Evolutionary conservation across 2,113 vertebrate species (phyloP).

Genomic region (Sterrhoptilus dennistouni): DNA sequence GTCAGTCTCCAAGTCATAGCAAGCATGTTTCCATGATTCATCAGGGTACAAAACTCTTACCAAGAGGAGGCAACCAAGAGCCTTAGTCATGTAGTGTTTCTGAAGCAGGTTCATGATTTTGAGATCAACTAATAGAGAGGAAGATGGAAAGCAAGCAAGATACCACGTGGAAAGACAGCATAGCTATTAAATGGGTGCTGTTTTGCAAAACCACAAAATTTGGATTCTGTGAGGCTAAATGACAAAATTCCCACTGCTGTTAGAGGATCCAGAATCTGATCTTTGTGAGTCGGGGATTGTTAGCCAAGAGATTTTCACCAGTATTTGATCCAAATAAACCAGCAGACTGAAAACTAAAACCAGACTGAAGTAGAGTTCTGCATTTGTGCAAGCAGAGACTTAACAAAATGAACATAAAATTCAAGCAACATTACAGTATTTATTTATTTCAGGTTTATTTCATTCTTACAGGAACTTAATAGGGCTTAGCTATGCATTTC

Average conservation of each 20-base stretch:
- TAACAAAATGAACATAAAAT: not conserved
- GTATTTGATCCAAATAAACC: not conserved
- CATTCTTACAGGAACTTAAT: not conserved
- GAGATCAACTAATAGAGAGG: not conserved
- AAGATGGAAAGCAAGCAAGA: not conserved
- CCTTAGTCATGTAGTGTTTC: not conserved
- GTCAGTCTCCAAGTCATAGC: not conserved
- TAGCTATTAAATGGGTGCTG: not conserved
- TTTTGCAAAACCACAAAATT: not conserved
- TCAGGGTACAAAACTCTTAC: not conserved
- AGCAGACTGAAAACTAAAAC: not conserved
- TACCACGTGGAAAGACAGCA: not conserved
- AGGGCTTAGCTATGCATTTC: not conserved
- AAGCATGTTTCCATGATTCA: not conserved
- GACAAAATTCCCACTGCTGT: not conserved
- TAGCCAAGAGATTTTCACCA: not conserved
- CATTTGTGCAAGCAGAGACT: not conserved
- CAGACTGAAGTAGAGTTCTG: not conserved
- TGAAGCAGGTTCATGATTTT: not conserved
- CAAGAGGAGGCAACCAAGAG: not conserved
- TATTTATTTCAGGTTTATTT: not conserved
- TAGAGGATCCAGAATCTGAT: not conserved
- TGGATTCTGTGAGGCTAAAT: not conserved
- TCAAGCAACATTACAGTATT: not conserved
- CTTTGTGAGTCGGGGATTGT: not conserved